Evolutionary conservation across 2,888 invertebrate genomes (phyloP).

Genomic region (Agrotis segetum): DNA sequence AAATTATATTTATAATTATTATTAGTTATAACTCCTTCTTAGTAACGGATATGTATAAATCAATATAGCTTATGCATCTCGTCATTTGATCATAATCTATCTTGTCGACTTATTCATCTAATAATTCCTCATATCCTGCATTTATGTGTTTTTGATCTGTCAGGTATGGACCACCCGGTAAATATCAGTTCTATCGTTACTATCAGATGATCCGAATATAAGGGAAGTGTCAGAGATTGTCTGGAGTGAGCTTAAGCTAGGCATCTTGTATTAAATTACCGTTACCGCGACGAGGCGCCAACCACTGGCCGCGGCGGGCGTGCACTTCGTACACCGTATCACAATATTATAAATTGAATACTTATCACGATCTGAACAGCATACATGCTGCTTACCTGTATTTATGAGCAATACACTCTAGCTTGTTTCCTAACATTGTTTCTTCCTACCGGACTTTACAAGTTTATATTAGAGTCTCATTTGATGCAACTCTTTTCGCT

Average conservation of each 20-base stretch:
- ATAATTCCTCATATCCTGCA: conserved; percentile 45
- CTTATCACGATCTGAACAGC: conserved; percentile 53
- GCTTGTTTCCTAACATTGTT: conserved; percentile 29
- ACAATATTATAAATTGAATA: conserved; percentile 68
- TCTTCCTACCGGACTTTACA: conserved; percentile 42
- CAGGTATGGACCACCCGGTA: conserved; percentile 58
- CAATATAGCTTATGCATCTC: conserved; percentile 1
- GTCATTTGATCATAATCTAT: conserved; percentile 32
- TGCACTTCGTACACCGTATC: conserved; percentile 64
- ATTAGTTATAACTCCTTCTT: neutral
- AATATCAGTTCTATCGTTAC: conserved; percentile 51
- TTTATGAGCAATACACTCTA: conserved; percentile 40
- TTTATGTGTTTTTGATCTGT: conserved; percentile 32
- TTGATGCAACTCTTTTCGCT: conserved; percentile 11
- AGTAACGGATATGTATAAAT: conserved; percentile 9
- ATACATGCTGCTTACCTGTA: conserved; percentile 48
- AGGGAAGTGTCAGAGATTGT: conserved; percentile 73
- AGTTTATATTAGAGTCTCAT: conserved; percentile 7
- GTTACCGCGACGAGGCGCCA: conserved; percentile 87
- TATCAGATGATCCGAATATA: conserved; percentile 66
- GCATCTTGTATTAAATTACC: conserved; percentile 89
- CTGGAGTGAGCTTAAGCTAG: conserved; percentile 81
- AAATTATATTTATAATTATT: conserved; percentile 4
- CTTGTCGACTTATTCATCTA: conserved; percentile 35
- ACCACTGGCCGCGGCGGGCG: conserved; percentile 64